Percentiles rank a stretch among this genome's conserved stretches.
Evolutionary conservation across 2,797 vertebrate genomes (phyloP).

Genomic region (Iguana delicatissima): DNA sequence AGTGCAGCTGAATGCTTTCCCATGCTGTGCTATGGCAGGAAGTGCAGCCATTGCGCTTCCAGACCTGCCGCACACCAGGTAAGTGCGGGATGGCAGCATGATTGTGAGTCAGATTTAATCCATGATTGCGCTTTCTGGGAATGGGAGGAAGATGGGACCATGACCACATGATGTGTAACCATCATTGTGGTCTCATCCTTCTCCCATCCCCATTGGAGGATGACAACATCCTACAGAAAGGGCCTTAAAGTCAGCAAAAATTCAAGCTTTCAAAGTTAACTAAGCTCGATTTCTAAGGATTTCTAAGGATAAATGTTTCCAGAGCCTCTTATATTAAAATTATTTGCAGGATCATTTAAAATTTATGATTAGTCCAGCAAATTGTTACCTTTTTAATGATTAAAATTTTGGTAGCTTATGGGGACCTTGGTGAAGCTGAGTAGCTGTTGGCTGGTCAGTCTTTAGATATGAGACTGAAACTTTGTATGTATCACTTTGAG

Average conservation of each 20-base stretch:
- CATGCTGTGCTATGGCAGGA: no score
- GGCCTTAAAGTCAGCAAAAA: constrained; percentile 21
- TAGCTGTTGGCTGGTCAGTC: not conserved
- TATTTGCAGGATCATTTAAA: constrained; percentile 43
- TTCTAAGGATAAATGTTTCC: not conserved
- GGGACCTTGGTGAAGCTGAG: not conserved
- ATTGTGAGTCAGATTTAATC: no score
- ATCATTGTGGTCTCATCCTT: no score
- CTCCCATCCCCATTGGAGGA: no score
- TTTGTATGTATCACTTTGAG: not conserved
- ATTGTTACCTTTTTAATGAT: not conserved
- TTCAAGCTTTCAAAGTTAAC: constrained; percentile 31
- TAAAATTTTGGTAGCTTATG: not conserved
- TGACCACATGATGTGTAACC: no score
- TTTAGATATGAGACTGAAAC: not conserved
- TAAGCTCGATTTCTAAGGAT: not conserved
- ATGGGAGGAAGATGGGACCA: no score
- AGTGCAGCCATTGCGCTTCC: no score
- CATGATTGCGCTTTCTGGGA: no score
- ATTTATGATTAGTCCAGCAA: not conserved
- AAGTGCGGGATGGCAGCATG: no score
- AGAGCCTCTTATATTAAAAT: not conserved
- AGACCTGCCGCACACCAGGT: no score
- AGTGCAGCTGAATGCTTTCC: no score
- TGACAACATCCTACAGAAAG: no score